phyloP scores from a whole-genome alignment of 2,888 invertebrate species.

The Podotricha telesiphe region DNA sequence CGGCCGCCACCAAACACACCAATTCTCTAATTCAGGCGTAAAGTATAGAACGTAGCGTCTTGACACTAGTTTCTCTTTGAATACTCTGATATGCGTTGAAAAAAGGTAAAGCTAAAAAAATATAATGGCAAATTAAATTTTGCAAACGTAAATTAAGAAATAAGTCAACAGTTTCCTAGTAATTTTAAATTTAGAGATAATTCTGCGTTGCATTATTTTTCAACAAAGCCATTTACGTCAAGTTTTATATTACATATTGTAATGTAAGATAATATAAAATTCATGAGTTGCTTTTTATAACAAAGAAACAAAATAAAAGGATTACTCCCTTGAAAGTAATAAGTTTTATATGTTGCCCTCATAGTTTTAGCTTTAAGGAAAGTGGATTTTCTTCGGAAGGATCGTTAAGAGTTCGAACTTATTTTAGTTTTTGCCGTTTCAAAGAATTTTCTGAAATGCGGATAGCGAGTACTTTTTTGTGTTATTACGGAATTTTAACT shows the following conservation, averaged over 20 bases:
- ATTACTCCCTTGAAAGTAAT: constrained; percentile 73
- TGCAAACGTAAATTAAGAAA: not conserved
- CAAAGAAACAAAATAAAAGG: constrained; percentile 61
- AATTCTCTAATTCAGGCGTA: no score
- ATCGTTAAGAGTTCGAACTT: constrained; percentile 57
- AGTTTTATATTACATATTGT: not conserved
- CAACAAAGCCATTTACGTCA: not conserved
- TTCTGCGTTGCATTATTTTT: not conserved
- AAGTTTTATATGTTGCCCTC: constrained; percentile 73
- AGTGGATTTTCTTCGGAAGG: constrained; percentile 67
- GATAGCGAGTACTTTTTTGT: constrained; percentile 1
- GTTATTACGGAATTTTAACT: not conserved
- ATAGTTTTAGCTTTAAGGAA: constrained; percentile 68
- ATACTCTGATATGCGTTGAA: no score
- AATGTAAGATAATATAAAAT: constrained; percentile 5
- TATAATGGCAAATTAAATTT: not conserved
- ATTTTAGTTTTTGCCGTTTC: constrained; percentile 48
- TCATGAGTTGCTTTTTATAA: constrained; percentile 24
- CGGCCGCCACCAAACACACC: no score
- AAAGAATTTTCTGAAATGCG: not conserved
- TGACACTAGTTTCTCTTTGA: no score
- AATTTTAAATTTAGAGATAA: no score
- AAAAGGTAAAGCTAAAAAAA: no score
- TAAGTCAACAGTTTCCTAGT: not conserved
- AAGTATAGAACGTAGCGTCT: no score